Percentiles rank a stretch among this genome's conserved stretches.
These are phyloP conservation scores for Otolemur crassicaudatus DNA, from an alignment of 2,797 vertebrate species.

Conservation along the genomic window DNA sequence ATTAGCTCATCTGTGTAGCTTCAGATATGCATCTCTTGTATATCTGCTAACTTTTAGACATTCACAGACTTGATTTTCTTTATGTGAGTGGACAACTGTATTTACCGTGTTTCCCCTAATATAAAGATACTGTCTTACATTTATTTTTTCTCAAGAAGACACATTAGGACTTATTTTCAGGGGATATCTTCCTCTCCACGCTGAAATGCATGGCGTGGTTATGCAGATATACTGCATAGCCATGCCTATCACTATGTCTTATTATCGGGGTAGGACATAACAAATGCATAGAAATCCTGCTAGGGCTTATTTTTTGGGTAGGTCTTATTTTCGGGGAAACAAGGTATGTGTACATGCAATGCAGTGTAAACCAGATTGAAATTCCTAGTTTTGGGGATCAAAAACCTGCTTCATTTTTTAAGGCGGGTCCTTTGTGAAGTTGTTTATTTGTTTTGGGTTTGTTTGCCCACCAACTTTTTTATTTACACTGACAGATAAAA, in stretches of 20 bases:
- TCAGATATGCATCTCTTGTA: background rate
- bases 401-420: slow-evolving; percentile 28
- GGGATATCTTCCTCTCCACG: too few species aligned
- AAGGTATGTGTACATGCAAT: background rate
- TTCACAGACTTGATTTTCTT: background rate
- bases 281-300: too few species aligned
- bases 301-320: too few species aligned
- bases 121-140: too few species aligned
- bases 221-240: too few species aligned
- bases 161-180: too few species aligned
- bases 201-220: too few species aligned
- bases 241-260: too few species aligned
- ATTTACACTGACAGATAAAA: background rate
- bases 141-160: too few species aligned
- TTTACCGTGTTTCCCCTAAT: too few species aligned
- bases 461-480: background rate
- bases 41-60: background rate
- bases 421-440: background rate
- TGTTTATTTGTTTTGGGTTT: background rate
- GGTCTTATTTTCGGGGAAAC: too few species aligned
- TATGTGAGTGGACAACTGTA: background rate
- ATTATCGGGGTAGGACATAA: too few species aligned
- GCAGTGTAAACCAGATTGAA: slow-evolving; percentile 27
- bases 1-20: background rate
- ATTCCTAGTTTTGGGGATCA: slow-evolving; percentile 17